Percentiles rank a stretch among this genome's conserved stretches.
Conservation (phyloP, 1,140 invertebrate species). For the Megalonaias nervosa region DNA sequence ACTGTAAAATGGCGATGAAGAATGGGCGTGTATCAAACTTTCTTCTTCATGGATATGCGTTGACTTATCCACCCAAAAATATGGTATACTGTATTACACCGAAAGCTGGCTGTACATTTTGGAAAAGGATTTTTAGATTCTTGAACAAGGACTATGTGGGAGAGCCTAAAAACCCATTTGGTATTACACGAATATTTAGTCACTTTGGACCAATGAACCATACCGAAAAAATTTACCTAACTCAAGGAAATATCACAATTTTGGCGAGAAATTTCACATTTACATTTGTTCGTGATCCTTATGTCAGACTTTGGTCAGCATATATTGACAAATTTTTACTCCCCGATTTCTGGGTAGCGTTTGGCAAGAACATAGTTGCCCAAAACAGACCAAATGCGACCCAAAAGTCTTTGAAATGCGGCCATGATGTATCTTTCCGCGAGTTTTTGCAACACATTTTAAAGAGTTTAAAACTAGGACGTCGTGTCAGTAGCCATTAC, state of each 20-base stretch:
- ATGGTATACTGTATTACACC: background rate
- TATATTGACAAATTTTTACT: slow-evolving; percentile 44
- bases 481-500: slow-evolving; percentile 1
- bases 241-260: background rate
- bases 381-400: background rate
- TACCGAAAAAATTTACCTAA: slow-evolving; percentile 20
- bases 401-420: background rate
- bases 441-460: slow-evolving; percentile 7
- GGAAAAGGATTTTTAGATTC: slow-evolving; percentile 22
- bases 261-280: slow-evolving; percentile 20
- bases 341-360: slow-evolving; percentile 32
- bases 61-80: background rate
- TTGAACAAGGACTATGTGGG: slow-evolving; percentile 19
- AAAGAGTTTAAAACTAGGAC: too few species aligned
- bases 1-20: background rate
- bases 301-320: slow-evolving; percentile 39
- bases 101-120: slow-evolving; percentile 29
- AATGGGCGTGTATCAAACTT: too few species aligned
- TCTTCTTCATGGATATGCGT: too few species aligned
- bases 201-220: slow-evolving; percentile 18
- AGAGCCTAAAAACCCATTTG: slow-evolving; percentile 15
- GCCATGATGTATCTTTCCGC: slow-evolving; percentile 1
- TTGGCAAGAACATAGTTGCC: slow-evolving; percentile 4
- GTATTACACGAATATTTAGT: slow-evolving; percentile 24
- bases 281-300: slow-evolving; percentile 39